These are phyloP conservation scores for Cantharis nigra DNA, from an alignment of 2,888 invertebrate genomes.

Conservation along the genomic window DNA sequence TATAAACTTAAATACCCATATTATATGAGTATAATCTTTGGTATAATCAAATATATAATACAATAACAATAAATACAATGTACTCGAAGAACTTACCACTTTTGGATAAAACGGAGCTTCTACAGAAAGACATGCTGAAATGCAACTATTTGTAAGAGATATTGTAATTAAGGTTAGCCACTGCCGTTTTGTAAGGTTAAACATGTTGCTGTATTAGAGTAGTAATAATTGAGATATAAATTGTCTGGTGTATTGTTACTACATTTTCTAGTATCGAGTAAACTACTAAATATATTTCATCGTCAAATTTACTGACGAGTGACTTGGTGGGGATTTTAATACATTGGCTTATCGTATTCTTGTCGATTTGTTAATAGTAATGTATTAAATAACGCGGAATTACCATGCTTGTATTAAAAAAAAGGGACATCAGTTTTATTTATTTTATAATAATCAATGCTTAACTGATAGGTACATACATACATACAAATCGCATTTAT, in stretches of 20 bases:
- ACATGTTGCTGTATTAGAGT: conserved; percentile 55
- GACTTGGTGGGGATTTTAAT: background rate
- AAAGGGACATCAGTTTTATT: no score
- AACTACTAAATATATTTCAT: background rate
- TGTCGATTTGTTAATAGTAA: no score
- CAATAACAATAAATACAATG: no score
- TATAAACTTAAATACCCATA: no score
- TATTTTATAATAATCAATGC: no score
- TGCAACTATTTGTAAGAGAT: conserved; percentile 81
- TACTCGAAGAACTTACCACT: conserved; percentile 64
- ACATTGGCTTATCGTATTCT: no score
- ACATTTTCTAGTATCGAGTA: background rate
- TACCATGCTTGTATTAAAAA: no score
- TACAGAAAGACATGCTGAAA: conserved; percentile 81
- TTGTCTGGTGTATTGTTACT: background rate
- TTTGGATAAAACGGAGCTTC: conserved; percentile 86
- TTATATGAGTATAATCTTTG: no score
- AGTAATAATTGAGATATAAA: background rate
- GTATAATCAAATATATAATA: no score
- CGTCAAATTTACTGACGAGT: background rate
- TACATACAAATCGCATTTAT: no score
- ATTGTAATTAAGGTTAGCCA: conserved; percentile 79
- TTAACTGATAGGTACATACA: no score
- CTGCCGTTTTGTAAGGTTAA: conserved; percentile 72
- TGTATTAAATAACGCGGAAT: no score